These are phyloP conservation scores for Oryzias sinensis DNA, from an alignment of 2,797 vertebrate genomes.

Conservation along the genomic window DNA sequence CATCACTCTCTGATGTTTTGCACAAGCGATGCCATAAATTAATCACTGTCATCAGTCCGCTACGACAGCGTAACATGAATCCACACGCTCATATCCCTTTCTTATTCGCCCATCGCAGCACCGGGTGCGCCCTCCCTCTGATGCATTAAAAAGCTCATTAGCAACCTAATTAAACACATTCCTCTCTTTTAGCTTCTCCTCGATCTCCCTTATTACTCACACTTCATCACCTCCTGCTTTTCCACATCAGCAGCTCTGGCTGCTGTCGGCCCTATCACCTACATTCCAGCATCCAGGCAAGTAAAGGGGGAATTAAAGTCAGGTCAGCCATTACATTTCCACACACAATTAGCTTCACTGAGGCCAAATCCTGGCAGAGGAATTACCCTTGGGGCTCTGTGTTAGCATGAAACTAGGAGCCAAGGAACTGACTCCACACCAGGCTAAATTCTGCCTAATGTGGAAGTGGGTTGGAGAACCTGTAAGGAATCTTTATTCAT, in stretches of 20 bases:
- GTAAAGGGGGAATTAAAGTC: slow-evolving; percentile 72
- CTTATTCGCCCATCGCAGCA: slow-evolving; percentile 45
- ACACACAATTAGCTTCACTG: slow-evolving; percentile 75
- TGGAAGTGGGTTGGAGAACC: slow-evolving; percentile 24
- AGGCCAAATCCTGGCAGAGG: slow-evolving; percentile 66
- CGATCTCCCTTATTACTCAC: slow-evolving; percentile 81
- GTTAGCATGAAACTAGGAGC: slow-evolving; percentile 55
- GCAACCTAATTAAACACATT: slow-evolving; percentile 84
- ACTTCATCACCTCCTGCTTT: slow-evolving; percentile 77
- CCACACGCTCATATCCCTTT: slow-evolving; percentile 18
- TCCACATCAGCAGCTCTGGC: slow-evolving; percentile 68
- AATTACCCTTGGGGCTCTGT: slow-evolving; percentile 51
- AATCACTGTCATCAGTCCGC: slow-evolving; percentile 74
- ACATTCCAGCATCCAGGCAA: slow-evolving; percentile 69
- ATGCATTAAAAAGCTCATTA: slow-evolving; percentile 85
- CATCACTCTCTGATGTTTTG: slow-evolving; percentile 62
- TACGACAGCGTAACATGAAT: slow-evolving; percentile 53
- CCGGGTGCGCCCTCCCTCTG: slow-evolving; percentile 63
- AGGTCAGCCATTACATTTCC: slow-evolving; percentile 77
- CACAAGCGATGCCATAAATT: slow-evolving; percentile 77
- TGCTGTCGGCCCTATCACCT: slow-evolving; percentile 69
- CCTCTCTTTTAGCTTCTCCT: slow-evolving; percentile 82
- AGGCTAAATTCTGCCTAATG: slow-evolving; percentile 42
- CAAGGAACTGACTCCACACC: slow-evolving; percentile 56
- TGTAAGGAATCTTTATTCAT: slow-evolving; percentile 46